Conservation (phyloP, 2,797 vertebrate genomes). For the Tapirus indicus region DNA sequence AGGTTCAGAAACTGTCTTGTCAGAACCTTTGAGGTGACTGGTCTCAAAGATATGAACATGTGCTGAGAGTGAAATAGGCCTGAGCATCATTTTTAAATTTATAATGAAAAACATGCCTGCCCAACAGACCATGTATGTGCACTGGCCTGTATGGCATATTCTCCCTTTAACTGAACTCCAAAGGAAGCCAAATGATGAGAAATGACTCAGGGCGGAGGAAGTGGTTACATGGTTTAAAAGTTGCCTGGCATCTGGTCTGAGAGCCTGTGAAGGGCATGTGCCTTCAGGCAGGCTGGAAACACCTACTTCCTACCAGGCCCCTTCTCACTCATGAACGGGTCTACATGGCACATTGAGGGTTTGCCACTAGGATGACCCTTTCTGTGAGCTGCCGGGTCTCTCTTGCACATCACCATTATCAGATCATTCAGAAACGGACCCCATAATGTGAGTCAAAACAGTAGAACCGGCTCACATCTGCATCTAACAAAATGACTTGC, state of each 20-base stretch:
- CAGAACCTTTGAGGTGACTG: background rate
- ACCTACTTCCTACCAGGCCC: too few species aligned
- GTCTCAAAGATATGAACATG: background rate
- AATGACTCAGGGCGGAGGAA: background rate
- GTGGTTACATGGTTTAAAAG: background rate
- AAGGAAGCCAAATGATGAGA: background rate
- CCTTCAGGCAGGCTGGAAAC: background rate
- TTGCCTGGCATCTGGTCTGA: background rate
- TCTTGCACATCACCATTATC: background rate
- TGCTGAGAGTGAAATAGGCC: background rate
- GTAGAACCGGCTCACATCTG: background rate
- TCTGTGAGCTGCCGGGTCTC: background rate
- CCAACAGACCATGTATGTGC: too few species aligned
- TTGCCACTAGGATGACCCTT: background rate
- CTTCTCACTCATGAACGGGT: rapidly evolving
- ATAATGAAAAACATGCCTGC: background rate
- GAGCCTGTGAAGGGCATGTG: background rate
- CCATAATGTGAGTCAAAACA: background rate
- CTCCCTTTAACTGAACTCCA: background rate
- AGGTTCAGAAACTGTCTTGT: background rate
- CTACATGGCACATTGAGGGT: rapidly evolving
- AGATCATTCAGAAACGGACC: background rate
- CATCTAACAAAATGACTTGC: background rate
- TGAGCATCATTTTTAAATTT: background rate
- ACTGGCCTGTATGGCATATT: background rate